A percentile compares a stretch with the other conserved stretches of the same genome.
These are phyloP conservation scores for Nycticebus coucang DNA, from an alignment of 2,113 vertebrate genomes.

Conservation along the genomic window DNA sequence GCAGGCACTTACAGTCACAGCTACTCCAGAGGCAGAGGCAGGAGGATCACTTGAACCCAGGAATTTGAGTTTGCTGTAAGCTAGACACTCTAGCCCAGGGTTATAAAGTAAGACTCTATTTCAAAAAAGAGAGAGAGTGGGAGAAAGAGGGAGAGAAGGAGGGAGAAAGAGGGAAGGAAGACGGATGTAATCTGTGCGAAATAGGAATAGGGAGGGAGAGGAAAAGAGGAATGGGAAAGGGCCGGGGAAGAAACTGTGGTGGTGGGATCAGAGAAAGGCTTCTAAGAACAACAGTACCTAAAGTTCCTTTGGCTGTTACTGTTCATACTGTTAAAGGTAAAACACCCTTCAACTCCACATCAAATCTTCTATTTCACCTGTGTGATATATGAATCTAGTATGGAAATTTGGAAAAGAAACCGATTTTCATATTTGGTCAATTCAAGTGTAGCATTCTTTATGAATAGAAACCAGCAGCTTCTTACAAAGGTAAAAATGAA, in stretches of 20 bases:
- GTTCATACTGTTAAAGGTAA: not conserved
- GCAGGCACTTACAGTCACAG: no score
- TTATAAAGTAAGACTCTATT: no score
- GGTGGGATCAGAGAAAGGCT: not conserved
- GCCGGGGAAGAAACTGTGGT: no score
- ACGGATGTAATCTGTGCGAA: no score
- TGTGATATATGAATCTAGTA: not conserved
- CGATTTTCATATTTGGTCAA: not conserved
- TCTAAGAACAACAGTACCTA: not conserved
- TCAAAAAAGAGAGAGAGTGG: not conserved
- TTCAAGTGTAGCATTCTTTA: not conserved
- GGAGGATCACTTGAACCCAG: no score
- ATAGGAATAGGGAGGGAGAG: no score
- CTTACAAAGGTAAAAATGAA: not conserved
- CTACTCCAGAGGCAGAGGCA: no score
- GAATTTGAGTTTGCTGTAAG: no score
- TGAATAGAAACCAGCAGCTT: not conserved
- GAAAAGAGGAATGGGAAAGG: not conserved
- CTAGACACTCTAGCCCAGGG: no score
- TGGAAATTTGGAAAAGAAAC: not conserved
- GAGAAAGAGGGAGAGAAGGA: not conserved
- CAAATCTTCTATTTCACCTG: not conserved
- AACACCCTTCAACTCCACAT: not conserved
- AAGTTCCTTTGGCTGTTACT: not conserved
- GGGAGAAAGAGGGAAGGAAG: no score